Base-by-base conservation (phyloP, 1,140 invertebrate genomes). In the Tetragnatha versicolor region DNA sequence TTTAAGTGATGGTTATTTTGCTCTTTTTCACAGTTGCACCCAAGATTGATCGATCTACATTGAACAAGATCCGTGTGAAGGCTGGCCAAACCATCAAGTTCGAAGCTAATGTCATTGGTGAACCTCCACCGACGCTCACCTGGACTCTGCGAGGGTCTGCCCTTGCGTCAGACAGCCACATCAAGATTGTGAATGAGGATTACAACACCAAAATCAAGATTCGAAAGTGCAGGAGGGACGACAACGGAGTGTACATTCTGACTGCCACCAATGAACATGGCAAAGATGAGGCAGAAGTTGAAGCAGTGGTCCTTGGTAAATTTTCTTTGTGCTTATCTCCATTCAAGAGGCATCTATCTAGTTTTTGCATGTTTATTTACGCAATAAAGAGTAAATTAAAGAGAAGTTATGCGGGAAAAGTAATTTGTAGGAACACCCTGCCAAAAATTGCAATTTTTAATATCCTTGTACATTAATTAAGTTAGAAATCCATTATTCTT, bases 221-320 rank as follows among this genome's bases (percentile, higher is more conserved):
- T 6, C 84, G 85, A 17, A 85, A 88, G 42, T 86, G 89, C 29
- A 83, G 85, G 53, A 60, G 81, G 42, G 77, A 89, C 0, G 96
- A 99, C 84, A 93, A 94, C 51, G 98, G 98, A 25, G 90, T 90
- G 49, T 99, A 98, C 84, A 94, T 92, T 4, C 88, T 99, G 65
- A 93, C 91, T 29, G 95, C 98, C 33, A 94, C 96, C 85, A 99
- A 99, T 84, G 87, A 89, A 39, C 97, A 95, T 82, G 98, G 98
- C 12, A 92, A 92, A 84, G 97, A 98, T 83, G 92, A 92, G 31
- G 96, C 94, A n/a, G 92, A 93, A 79, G 93, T 98, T 0, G 94
- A 93, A 82, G 96, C 99, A 7, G 93, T 92, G 37, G 94, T 99
- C 0, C 87, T 98, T 86, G 82, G 89, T 82, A 91, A 88, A 85